These are phyloP conservation scores for Zaprionus nigranus DNA, from an alignment of 1,140 invertebrate genomes.

Conservation along the genomic window DNA sequence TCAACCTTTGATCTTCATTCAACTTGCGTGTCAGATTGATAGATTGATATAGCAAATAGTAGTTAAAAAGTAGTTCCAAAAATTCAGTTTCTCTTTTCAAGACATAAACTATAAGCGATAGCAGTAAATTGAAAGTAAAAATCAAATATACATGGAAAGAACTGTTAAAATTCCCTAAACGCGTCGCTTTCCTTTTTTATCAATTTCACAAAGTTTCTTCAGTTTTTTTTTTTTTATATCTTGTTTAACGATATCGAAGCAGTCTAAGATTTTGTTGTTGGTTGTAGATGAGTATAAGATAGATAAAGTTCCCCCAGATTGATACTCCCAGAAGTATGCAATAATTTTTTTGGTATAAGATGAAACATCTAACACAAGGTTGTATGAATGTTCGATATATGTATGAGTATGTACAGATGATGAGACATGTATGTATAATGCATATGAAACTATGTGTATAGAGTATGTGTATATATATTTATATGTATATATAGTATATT, in stretches of 20 bases:
- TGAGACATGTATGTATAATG: slow-evolving; percentile 44
- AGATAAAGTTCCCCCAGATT: slow-evolving; percentile 29
- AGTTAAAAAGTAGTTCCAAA: not conserved
- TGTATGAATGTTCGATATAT: slow-evolving; percentile 15
- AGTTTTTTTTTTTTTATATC: slow-evolving; percentile 32
- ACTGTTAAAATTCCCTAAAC: slow-evolving; percentile 77
- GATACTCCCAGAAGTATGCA: slow-evolving; percentile 63
- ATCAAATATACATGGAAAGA: slow-evolving; percentile 29
- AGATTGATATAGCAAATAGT: not conserved
- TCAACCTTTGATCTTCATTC: slow-evolving; percentile 1
- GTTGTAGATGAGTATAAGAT: slow-evolving; percentile 2
- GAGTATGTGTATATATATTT: slow-evolving; percentile 63
- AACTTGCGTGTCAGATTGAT: not conserved
- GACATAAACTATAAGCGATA: slow-evolving; percentile 17
- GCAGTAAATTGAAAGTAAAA: slow-evolving; percentile 47
- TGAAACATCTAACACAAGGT: not conserved
- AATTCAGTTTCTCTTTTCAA: slow-evolving; percentile 4
- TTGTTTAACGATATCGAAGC: slow-evolving; percentile 77
- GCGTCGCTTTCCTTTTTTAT: slow-evolving; percentile 63
- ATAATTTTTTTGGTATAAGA: slow-evolving; percentile 18
- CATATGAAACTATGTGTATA: slow-evolving; percentile 53
- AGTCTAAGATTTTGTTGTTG: slow-evolving; percentile 82
- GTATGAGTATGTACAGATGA: slow-evolving; percentile 44
- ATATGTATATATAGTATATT: slow-evolving; percentile 64
- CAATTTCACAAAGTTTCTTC: slow-evolving; percentile 47